These are phyloP conservation scores for Lordiphosa stackelbergi DNA, from an alignment of 1,140 invertebrate species.

Conservation along the genomic window DNA sequence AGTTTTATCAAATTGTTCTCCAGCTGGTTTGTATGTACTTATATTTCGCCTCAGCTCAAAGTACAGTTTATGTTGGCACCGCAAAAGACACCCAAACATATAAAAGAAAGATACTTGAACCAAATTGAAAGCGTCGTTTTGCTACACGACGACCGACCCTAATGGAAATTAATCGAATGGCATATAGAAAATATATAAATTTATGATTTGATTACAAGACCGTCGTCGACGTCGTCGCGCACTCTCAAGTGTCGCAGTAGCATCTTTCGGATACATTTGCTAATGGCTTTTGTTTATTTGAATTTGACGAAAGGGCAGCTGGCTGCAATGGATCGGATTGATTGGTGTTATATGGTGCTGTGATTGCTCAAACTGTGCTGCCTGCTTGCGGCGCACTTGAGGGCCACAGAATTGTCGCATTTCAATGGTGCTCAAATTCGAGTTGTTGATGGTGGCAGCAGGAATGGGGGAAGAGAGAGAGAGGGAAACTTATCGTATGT, in stretches of 20 bases:
- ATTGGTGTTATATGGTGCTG: constrained; percentile 56
- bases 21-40: constrained; percentile 24
- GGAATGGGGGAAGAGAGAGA: background rate
- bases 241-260: constrained; percentile 38
- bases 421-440: constrained; percentile 45
- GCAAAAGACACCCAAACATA: constrained; percentile 1
- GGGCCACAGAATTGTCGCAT: constrained; percentile 65
- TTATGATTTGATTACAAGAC: constrained; percentile 69
- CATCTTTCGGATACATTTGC: constrained; percentile 63
- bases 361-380: constrained; percentile 44
- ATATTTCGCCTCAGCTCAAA: constrained; percentile 9
- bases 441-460: background rate
- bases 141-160: constrained; percentile 34
- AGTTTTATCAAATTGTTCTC: constrained; percentile 35
- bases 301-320: constrained; percentile 70
- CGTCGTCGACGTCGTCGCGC: constrained; percentile 18
- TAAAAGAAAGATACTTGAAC: constrained; percentile 56
- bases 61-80: constrained; percentile 36
- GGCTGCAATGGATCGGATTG: constrained; percentile 52
- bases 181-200: constrained; percentile 36
- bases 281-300: constrained; percentile 70
- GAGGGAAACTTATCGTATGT: constrained; percentile 18
- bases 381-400: constrained; percentile 45
- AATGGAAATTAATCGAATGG: constrained; percentile 68
- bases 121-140: constrained; percentile 53